These are phyloP conservation scores for Alviniconcha marisindica DNA, from an alignment of 1,140 invertebrate species.

Conservation along the genomic window DNA sequence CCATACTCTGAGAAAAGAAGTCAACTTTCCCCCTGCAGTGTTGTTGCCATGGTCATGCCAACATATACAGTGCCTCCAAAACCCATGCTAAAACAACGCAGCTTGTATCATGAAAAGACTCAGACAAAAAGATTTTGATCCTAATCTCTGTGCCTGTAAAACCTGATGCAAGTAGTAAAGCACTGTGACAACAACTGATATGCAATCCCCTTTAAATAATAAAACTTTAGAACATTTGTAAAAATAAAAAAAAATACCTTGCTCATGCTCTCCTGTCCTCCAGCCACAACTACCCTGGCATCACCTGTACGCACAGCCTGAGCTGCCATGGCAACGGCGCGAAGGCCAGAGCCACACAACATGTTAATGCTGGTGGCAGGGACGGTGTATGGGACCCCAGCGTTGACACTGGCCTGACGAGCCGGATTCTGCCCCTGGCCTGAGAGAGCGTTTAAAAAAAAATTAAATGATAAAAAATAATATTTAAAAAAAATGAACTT, in stretches of 20 bases:
- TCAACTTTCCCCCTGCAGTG: too few species aligned
- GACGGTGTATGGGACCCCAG: slow-evolving; percentile 85
- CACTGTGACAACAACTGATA: too few species aligned
- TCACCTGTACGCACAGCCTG: slow-evolving; percentile 85
- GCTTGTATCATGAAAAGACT: too few species aligned
- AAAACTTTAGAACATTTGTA: background rate
- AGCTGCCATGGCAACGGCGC: slow-evolving; percentile 84
- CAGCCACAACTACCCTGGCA: slow-evolving; percentile 84
- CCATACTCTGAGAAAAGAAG: too few species aligned
- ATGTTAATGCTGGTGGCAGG: slow-evolving; percentile 89
- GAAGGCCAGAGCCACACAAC: slow-evolving; percentile 91
- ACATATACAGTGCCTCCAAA: too few species aligned
- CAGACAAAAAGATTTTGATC: too few species aligned
- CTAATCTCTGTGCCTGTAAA: too few species aligned
- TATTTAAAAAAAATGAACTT: too few species aligned
- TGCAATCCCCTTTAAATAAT: background rate
- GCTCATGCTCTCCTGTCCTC: slow-evolving; percentile 93
- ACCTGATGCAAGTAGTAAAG: too few species aligned
- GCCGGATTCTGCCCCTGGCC: slow-evolving; percentile 92
- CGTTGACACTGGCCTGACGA: slow-evolving; percentile 86
- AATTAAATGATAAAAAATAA: background rate
- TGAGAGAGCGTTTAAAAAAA: slow-evolving; percentile 41
- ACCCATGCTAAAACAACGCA: too few species aligned
- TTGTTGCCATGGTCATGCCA: too few species aligned
- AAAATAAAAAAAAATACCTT: slow-evolving; percentile 65